Evolutionary conservation across 2,113 vertebrate species (phyloP).

Genomic region (Macrotis lagotis): DNA sequence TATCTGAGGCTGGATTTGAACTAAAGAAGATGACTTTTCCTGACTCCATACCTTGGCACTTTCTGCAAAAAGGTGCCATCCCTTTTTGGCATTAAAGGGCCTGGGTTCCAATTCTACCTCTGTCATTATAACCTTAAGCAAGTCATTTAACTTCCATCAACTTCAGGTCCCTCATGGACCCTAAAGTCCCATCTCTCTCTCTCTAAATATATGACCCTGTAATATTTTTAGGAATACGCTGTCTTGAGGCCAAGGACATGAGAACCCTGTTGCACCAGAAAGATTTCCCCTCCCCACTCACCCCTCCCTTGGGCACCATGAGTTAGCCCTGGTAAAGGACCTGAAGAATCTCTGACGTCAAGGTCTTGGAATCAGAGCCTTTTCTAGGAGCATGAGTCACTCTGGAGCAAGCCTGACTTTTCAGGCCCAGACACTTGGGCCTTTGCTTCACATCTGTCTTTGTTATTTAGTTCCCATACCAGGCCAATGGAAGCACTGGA

Average conservation of each 20-base stretch:
- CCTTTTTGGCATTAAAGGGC: too few relatives aligned
- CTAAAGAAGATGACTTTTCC: too few relatives aligned
- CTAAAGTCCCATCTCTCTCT: background rate
- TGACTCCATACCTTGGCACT: too few relatives aligned
- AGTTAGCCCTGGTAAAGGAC: constrained; percentile 18
- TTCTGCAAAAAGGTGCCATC: too few relatives aligned
- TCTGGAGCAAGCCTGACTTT: constrained; percentile 23
- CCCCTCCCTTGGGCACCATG: background rate
- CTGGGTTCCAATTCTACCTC: too few relatives aligned
- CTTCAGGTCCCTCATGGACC: background rate
- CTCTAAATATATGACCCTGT: background rate
- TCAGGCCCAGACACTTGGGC: background rate
- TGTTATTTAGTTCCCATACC: constrained; percentile 14
- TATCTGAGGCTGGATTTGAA: too few relatives aligned
- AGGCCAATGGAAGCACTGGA: background rate
- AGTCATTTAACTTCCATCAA: too few relatives aligned
- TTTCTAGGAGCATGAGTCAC: constrained; percentile 44
- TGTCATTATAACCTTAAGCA: too few relatives aligned
- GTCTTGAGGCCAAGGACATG: constrained; percentile 37
- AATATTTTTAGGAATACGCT: background rate
- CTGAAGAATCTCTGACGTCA: constrained; percentile 20
- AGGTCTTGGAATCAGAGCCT: constrained; percentile 27
- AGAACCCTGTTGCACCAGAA: background rate
- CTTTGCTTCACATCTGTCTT: constrained; percentile 32
- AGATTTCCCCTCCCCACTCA: background rate